phyloP scores from a whole-genome alignment of 2,888 invertebrate genomes.

The Sialis fuliginosa region DNA sequence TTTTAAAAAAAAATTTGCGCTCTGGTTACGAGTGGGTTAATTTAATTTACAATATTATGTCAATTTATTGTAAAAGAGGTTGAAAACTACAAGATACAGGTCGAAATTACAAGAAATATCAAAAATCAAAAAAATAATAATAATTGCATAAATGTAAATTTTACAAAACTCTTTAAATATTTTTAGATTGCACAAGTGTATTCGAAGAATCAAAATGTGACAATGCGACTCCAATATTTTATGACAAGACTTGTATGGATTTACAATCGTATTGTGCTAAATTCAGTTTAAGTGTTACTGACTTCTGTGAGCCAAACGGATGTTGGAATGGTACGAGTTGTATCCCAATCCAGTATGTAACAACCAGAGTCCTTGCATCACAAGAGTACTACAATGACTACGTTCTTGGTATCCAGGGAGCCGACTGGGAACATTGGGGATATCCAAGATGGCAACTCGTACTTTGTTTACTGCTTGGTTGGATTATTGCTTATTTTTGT shows the following conservation, averaged over 20 bases:
- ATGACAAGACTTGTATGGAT: constrained; percentile 3
- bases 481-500: constrained; percentile 74
- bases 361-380: constrained; percentile 35
- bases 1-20: too few relatives aligned
- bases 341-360: constrained; percentile 31
- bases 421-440: constrained; percentile 61
- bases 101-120: too few relatives aligned
- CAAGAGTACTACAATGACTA: constrained; percentile 41
- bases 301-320: not conserved
- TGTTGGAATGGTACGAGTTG: constrained; percentile 13
- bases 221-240: constrained; percentile 19
- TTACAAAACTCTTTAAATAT: constrained; percentile 6
- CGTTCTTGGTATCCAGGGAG: constrained; percentile 54
- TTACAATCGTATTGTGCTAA: constrained; percentile 4
- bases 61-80: too few relatives aligned
- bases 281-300: not conserved
- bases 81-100: too few relatives aligned
- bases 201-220: constrained; percentile 36
- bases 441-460: constrained; percentile 66
- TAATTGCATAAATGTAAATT: not conserved
- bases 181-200: constrained; percentile 45
- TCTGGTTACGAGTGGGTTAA: too few relatives aligned
- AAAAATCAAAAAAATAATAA: not conserved
- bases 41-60: too few relatives aligned
- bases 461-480: constrained; percentile 55